Evolutionary conservation across 2,888 invertebrate genomes (phyloP).

Genomic region (Ptychoptera contaminata): DNA sequence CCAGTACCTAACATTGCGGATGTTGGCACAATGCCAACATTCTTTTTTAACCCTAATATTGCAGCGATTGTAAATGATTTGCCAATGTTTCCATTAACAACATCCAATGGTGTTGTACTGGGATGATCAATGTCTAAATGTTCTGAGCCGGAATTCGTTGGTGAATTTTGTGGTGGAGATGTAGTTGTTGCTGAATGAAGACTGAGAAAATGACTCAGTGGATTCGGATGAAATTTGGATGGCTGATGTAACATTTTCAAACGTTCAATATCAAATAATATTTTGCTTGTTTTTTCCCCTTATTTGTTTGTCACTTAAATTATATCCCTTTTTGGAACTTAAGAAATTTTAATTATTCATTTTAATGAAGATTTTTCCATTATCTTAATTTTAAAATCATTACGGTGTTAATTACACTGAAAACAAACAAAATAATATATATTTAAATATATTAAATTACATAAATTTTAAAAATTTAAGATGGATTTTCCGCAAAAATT

Average conservation of each 20-base stretch:
- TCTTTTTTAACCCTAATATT: slow-evolving; percentile 57
- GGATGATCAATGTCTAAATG: neutral
- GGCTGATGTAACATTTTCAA: slow-evolving; percentile 30
- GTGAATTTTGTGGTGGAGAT: slow-evolving; percentile 7
- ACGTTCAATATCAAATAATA: neutral
- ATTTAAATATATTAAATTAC: too few species aligned
- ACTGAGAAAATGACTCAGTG: slow-evolving; percentile 31
- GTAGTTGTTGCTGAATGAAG: slow-evolving; percentile 18
- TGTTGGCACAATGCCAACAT: slow-evolving; percentile 10
- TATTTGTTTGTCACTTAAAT: too few species aligned
- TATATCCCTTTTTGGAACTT: too few species aligned
- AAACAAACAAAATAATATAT: too few species aligned
- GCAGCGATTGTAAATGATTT: slow-evolving; percentile 81
- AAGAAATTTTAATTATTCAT: too few species aligned
- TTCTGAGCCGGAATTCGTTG: slow-evolving; percentile 9
- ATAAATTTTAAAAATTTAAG: too few species aligned
- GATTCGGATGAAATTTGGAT: slow-evolving; percentile 32
- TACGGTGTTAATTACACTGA: too few species aligned
- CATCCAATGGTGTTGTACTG: slow-evolving; percentile 27
- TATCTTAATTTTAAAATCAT: too few species aligned
- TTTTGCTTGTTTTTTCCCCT: too few species aligned
- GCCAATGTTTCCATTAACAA: slow-evolving; percentile 23
- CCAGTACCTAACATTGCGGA: neutral
- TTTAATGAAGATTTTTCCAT: too few species aligned
- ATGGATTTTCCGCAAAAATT: too few species aligned